Evolutionary conservation across 2,888 invertebrate genomes (phyloP).

Genomic region (Halocaridina rubra): DNA sequence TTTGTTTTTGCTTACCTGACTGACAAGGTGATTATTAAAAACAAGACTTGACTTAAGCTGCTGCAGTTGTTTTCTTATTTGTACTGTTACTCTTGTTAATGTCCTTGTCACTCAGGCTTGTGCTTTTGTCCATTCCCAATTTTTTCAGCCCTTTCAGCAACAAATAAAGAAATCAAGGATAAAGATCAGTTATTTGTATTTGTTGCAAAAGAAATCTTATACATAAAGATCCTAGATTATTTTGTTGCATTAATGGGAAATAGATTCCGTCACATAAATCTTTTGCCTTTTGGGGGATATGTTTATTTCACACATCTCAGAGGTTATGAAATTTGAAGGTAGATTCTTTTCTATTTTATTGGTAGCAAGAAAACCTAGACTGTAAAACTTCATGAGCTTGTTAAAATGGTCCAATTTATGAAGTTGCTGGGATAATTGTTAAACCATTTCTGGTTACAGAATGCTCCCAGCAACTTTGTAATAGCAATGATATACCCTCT

Average conservation of each 20-base stretch:
- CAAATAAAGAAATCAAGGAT: conserved; percentile 46
- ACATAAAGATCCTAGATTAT: conserved; percentile 21
- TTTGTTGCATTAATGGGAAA: conserved; percentile 42
- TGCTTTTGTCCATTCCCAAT: conserved; percentile 59
- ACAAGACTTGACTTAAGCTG: neutral
- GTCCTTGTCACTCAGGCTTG: conserved; percentile 48
- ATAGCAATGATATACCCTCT: too few species aligned
- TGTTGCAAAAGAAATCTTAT: conserved; percentile 6
- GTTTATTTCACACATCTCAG: conserved; percentile 28
- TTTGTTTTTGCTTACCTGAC: neutral
- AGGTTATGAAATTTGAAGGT: too few species aligned
- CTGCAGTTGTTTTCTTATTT: neutral
- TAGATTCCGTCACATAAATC: conserved; percentile 17
- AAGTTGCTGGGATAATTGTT: too few species aligned
- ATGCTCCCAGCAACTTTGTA: too few species aligned
- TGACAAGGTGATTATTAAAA: neutral
- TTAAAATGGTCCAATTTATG: too few species aligned
- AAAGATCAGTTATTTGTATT: conserved; percentile 28
- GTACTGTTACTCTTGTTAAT: neutral
- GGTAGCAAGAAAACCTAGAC: too few species aligned
- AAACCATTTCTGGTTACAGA: too few species aligned
- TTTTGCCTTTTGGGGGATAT: conserved; percentile 54
- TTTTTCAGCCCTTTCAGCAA: conserved; percentile 63
- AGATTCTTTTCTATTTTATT: neutral
- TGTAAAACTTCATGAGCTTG: too few species aligned